Evolutionary conservation across 2,797 vertebrate species (phyloP).

Genomic region (Pogonophryne albipinna): DNA sequence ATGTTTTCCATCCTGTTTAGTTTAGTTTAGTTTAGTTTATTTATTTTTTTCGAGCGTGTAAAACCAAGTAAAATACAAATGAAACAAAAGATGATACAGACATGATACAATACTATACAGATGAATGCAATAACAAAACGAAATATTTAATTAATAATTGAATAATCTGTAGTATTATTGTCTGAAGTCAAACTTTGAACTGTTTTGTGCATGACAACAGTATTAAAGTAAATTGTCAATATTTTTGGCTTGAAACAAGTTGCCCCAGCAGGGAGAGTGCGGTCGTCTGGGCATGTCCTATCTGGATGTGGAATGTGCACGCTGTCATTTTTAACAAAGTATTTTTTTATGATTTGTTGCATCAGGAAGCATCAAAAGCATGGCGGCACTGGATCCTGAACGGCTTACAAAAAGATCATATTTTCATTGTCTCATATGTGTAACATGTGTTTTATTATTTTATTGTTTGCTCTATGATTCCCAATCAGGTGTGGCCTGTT

Average conservation of each 20-base stretch:
- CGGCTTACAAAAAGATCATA: neutral
- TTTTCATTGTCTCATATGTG: neutral
- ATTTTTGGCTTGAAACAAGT: neutral
- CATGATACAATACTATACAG: too few species aligned
- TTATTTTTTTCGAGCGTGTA: too few species aligned
- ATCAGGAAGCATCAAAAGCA: neutral
- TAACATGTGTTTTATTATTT: neutral
- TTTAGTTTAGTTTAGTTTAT: too few species aligned
- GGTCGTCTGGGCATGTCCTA: constrained; percentile 41
- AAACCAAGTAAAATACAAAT: too few species aligned
- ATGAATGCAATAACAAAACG: too few species aligned
- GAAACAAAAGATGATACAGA: too few species aligned
- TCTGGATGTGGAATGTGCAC: constrained; percentile 76
- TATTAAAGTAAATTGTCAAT: neutral
- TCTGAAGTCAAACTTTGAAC: too few species aligned
- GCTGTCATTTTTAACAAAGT: neutral
- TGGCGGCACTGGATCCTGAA: neutral
- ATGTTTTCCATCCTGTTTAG: too few species aligned
- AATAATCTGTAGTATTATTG: too few species aligned
- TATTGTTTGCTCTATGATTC: neutral
- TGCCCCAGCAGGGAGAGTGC: neutral
- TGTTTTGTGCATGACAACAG: neutral
- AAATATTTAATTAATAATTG: too few species aligned
- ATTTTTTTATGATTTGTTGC: neutral
- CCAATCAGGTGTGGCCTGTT: neutral